These are phyloP conservation scores for Papilio glaucus DNA, from an alignment of 1,140 invertebrate species.

Conservation along the genomic window DNA sequence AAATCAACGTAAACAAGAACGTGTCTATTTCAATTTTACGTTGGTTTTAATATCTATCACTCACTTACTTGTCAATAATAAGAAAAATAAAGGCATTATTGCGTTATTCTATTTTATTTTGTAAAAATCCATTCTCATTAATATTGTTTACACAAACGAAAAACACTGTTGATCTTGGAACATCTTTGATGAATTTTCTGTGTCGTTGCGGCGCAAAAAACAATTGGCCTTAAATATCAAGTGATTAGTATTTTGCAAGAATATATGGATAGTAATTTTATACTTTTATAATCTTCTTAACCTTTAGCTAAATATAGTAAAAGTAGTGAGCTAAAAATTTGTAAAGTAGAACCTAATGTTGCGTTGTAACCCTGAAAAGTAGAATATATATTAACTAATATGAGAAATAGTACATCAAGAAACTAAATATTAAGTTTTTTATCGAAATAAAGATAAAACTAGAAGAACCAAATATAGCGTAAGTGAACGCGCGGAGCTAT, in stretches of 20 bases:
- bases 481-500: neutral
- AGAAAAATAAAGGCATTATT: neutral
- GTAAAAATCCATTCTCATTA: neutral
- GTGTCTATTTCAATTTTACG: neutral
- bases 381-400: neutral
- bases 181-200: neutral
- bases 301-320: too few relatives aligned
- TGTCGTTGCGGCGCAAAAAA: neutral
- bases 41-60: neutral
- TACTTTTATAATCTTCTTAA: neutral
- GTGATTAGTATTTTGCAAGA: too few relatives aligned
- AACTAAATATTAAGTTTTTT: neutral
- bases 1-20: conserved; percentile 7
- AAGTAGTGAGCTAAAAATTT: neutral
- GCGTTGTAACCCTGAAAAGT: neutral
- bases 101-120: neutral
- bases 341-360: neutral
- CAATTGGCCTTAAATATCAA: neutral
- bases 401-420: neutral
- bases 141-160: neutral
- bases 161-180: neutral
- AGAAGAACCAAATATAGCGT: neutral
- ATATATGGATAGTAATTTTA: neutral
- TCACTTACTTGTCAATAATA: neutral
- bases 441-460: neutral